Percentiles rank a stretch among this genome's conserved stretches.
Evolutionary conservation across 2,113 vertebrate species (phyloP).

Genomic region (Pogonocichla stellata): DNA sequence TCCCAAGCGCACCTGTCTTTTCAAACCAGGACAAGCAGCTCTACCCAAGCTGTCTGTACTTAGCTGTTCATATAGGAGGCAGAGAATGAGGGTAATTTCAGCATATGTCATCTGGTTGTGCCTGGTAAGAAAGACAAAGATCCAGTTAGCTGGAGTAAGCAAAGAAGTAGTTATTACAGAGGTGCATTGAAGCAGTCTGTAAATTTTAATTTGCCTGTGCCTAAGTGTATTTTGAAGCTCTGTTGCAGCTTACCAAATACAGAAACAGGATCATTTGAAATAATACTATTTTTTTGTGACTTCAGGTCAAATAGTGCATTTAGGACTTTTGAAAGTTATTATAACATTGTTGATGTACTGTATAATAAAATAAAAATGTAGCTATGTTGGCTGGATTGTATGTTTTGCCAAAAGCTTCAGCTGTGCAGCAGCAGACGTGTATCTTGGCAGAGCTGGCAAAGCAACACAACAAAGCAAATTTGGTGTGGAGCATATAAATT

Average conservation of each 20-base stretch:
- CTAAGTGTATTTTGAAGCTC: background rate
- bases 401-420: background rate
- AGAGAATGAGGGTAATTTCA: background rate
- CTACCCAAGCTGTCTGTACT: background rate
- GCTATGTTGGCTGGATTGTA: background rate
- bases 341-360: background rate
- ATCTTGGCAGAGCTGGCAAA: background rate
- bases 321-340: background rate
- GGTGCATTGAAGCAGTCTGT: background rate
- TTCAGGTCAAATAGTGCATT: background rate
- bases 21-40: background rate
- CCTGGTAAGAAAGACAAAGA: background rate
- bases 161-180: background rate
- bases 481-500: background rate
- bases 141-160: background rate
- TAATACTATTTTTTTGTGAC: background rate
- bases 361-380: background rate
- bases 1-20: too few relatives aligned
- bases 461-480: background rate
- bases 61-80: background rate
- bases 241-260: background rate
- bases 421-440: background rate
- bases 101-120: background rate
- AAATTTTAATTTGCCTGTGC: background rate
- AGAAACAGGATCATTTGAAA: background rate